These are phyloP conservation scores for Eilema griseolum DNA, from an alignment of 2,888 invertebrate species.

Conservation along the genomic window DNA sequence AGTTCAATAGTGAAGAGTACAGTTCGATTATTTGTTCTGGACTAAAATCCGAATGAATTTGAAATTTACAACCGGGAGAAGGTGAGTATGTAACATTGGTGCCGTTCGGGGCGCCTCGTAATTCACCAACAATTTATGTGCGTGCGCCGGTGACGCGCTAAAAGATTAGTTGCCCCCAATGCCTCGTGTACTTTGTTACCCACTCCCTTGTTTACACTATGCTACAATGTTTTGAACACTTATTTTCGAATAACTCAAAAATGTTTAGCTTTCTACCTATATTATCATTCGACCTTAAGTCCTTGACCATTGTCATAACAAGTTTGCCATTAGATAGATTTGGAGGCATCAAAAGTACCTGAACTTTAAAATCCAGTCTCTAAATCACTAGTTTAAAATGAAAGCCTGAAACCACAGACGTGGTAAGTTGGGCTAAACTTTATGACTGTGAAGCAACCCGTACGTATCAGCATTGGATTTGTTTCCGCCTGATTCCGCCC, in stretches of 20 bases:
- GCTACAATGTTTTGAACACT: conserved; percentile 35
- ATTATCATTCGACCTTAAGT: neutral
- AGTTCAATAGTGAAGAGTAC: conserved; percentile 65
- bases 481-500: conserved; percentile 70
- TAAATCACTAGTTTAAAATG: conserved; percentile 79
- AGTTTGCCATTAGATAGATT: too few species aligned
- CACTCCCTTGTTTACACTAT: conserved; percentile 33
- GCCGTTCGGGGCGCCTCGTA: conserved; percentile 72
- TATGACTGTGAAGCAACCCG: conserved; percentile 71
- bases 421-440: conserved; percentile 70
- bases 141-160: conserved; percentile 82
- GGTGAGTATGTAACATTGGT: conserved; percentile 68
- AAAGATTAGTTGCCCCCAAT: conserved; percentile 77
- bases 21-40: conserved; percentile 67
- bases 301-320: neutral
- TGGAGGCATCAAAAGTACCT: neutral
- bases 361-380: conserved; percentile 45
- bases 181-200: conserved; percentile 39
- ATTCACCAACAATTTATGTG: conserved; percentile 82
- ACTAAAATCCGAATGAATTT: conserved; percentile 62
- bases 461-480: conserved; percentile 69
- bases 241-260: conserved; percentile 29
- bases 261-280: neutral
- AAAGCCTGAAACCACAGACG: conserved; percentile 68
- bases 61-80: conserved; percentile 71